Evolutionary conservation across 2,113 vertebrate species (phyloP).

Genomic region (Passer montanus): DNA sequence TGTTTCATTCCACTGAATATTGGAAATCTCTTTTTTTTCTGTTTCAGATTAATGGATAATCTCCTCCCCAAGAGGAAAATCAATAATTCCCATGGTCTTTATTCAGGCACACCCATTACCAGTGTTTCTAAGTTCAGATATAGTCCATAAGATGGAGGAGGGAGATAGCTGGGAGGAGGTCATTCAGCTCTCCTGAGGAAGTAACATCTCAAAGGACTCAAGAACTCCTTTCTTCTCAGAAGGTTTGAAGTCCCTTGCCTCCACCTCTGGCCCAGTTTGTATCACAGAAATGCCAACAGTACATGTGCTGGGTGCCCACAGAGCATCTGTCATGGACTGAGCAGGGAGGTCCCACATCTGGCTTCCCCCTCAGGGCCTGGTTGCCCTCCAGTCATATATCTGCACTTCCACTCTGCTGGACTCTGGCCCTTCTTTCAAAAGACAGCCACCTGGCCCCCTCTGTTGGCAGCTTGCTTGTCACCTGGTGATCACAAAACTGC

Average conservation of each 20-base stretch:
- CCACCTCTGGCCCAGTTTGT: background rate
- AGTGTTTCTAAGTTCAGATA: background rate
- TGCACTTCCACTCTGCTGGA: background rate
- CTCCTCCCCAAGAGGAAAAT: background rate
- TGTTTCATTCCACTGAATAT: conserved; percentile 11
- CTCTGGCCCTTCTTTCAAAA: background rate
- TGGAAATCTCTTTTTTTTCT: background rate
- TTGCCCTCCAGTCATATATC: background rate
- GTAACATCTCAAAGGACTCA: background rate
- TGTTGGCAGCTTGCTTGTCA: background rate
- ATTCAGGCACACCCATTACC: background rate
- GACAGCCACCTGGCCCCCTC: background rate
- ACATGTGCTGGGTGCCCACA: background rate
- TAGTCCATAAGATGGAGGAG: background rate
- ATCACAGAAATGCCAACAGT: background rate
- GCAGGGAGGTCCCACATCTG: background rate
- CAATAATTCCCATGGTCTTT: background rate
- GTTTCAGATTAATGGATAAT: background rate
- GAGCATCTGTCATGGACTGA: background rate
- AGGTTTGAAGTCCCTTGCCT: background rate
- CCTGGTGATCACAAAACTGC: background rate
- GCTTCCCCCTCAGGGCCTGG: background rate
- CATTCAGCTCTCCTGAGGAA: background rate
- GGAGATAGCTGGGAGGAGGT: background rate
- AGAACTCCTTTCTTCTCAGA: background rate